Evolutionary conservation across 2,113 vertebrate species (phyloP).

Genomic region (Onychorhynchus coronatus): DNA sequence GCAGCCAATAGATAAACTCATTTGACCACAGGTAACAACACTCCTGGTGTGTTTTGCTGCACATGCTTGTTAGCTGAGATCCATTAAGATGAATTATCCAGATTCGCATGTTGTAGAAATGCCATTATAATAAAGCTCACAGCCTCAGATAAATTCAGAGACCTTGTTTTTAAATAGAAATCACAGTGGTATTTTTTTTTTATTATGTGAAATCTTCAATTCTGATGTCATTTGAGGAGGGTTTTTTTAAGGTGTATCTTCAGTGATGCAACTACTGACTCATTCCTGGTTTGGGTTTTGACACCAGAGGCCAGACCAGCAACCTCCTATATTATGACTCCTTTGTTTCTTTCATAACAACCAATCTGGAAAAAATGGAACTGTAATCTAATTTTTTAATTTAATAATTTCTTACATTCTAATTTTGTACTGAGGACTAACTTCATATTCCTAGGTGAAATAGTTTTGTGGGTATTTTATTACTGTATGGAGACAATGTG

Average conservation of each 20-base stretch:
- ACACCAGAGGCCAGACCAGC: background rate
- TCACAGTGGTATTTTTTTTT: background rate
- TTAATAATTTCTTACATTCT: background rate
- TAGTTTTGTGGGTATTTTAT: background rate
- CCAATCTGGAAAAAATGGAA: background rate
- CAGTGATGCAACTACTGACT: background rate
- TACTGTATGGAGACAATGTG: background rate
- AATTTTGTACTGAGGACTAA: background rate
- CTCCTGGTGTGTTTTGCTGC: background rate
- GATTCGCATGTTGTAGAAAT: accelerated
- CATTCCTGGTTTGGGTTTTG: background rate
- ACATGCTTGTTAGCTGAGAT: background rate
- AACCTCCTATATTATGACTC: background rate
- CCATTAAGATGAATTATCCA: background rate
- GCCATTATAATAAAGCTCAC: background rate
- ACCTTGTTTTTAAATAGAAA: background rate
- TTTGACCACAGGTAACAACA: background rate
- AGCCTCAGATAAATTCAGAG: background rate
- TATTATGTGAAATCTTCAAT: background rate
- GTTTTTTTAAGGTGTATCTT: background rate
- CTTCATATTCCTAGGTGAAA: background rate
- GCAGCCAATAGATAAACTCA: background rate
- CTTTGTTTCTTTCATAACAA: background rate
- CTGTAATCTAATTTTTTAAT: background rate
- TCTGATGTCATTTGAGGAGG: background rate